A percentile compares a stretch with the other conserved stretches of the same genome.
Evolutionary conservation across 2,888 invertebrate species (phyloP).

Genomic region (Pasiphila rectangulata): DNA sequence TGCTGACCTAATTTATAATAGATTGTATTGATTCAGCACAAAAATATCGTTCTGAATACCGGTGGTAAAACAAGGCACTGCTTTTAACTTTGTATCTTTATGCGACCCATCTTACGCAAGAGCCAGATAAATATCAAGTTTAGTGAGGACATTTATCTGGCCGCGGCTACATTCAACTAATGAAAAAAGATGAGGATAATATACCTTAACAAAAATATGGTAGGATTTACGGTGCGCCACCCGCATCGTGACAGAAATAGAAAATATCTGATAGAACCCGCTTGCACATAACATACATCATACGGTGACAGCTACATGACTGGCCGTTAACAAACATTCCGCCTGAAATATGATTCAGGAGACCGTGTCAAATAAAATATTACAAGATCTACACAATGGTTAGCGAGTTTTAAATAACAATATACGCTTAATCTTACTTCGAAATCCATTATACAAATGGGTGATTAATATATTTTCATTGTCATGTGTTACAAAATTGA

Average conservation of each 20-base stretch:
- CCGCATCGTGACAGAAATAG: slow-evolving; percentile 69
- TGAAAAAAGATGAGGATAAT: slow-evolving; percentile 57
- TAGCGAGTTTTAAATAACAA: too few species aligned
- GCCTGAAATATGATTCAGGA: slow-evolving; percentile 16
- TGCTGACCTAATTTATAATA: slow-evolving; percentile 3
- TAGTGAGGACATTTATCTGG: slow-evolving; percentile 46
- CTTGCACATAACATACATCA: slow-evolving; percentile 60
- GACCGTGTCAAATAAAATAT: slow-evolving; percentile 7
- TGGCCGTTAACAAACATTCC: slow-evolving; percentile 50
- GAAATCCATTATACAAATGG: too few species aligned
- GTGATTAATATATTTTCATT: too few species aligned
- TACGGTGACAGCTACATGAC: slow-evolving; percentile 56
- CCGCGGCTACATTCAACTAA: slow-evolving; percentile 50
- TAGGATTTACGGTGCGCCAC: slow-evolving; percentile 57
- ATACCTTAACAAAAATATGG: slow-evolving; percentile 58
- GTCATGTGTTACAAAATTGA: too few species aligned
- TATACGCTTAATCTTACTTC: too few species aligned
- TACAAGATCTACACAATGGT: too few species aligned
- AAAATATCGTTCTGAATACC: slow-evolving; percentile 13
- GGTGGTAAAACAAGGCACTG: slow-evolving; percentile 9
- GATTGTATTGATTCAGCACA: slow-evolving; percentile 12
- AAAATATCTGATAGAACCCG: slow-evolving; percentile 58
- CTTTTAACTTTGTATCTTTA: slow-evolving; percentile 29
- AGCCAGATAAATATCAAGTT: slow-evolving; percentile 40
- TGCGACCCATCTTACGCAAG: slow-evolving; percentile 25